These are phyloP conservation scores for Pardosa pseudoannulata DNA, from an alignment of 2,888 invertebrate genomes.

Conservation along the genomic window DNA sequence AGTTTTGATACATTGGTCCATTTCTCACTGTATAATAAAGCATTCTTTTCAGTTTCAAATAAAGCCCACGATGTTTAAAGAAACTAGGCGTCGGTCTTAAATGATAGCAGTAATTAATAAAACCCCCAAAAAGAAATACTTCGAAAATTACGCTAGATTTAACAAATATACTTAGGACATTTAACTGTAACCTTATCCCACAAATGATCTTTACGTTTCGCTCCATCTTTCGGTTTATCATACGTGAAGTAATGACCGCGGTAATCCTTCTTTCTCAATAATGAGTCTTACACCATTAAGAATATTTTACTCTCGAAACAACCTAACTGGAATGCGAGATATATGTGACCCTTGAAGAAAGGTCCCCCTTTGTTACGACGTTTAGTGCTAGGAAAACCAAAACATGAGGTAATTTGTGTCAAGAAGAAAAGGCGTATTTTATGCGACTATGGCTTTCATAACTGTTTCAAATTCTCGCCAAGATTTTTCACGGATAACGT, in stretches of 20 bases:
- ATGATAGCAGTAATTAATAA: too few species aligned
- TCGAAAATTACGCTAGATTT: neutral
- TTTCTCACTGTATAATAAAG: too few species aligned
- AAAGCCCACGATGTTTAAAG: too few species aligned
- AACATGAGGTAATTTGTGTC: conserved; percentile 13
- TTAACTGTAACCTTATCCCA: neutral
- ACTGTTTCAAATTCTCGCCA: neutral
- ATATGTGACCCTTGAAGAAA: neutral
- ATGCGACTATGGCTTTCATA: neutral
- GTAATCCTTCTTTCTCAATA: neutral
- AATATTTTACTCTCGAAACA: neutral
- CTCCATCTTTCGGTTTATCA: neutral
- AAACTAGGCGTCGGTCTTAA: too few species aligned
- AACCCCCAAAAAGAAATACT: too few species aligned
- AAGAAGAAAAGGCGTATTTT: neutral
- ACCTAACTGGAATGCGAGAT: neutral
- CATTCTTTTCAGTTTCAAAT: too few species aligned
- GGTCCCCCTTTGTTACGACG: neutral
- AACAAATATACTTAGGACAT: neutral
- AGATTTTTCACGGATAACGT: neutral
- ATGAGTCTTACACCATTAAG: conserved; percentile 8
- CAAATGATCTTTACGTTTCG: neutral
- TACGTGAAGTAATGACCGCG: neutral
- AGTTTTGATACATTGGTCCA: too few species aligned
- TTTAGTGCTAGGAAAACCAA: neutral